phyloP scores from a whole-genome alignment of 2,113 vertebrate species.

The Halichoeres trimaculatus region DNA sequence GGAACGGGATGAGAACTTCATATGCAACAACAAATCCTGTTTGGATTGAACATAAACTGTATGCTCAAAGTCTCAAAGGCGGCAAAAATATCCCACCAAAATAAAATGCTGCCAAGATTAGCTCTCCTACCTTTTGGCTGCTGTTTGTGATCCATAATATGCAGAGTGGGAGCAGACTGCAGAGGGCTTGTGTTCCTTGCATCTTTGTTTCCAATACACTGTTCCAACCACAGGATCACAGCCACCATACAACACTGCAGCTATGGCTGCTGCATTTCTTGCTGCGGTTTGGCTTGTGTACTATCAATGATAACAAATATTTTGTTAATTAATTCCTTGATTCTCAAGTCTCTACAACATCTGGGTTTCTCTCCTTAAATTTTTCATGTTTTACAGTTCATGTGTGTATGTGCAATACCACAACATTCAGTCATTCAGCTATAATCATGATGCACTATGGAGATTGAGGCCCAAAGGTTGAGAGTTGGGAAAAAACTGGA shows the following conservation, averaged over 20 bases:
- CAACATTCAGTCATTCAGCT: not conserved
- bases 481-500: not conserved
- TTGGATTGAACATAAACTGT: conserved; percentile 32
- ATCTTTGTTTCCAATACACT: conserved; percentile 10
- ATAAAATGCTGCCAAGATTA: not conserved
- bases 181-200: conserved; percentile 6
- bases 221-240: not conserved
- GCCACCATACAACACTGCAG: not conserved
- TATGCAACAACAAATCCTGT: conserved; percentile 21
- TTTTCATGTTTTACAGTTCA: not conserved
- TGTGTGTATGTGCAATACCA: not conserved
- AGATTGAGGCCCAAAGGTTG: not conserved
- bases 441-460: no score
- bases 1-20: conserved; percentile 16
- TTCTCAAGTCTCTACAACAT: not conserved
- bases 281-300: not conserved
- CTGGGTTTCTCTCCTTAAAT: not conserved
- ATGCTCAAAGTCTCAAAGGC: not conserved
- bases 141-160: conserved; percentile 13
- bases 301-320: not conserved
- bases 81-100: not conserved
- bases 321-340: not conserved
- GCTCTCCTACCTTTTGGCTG: not conserved
- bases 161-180: conserved; percentile 4
- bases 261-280: not conserved